Percentiles rank a stretch among this genome's conserved stretches.
Evolutionary conservation across 2,888 invertebrate species (phyloP).

Genomic region (Biston betularia): DNA sequence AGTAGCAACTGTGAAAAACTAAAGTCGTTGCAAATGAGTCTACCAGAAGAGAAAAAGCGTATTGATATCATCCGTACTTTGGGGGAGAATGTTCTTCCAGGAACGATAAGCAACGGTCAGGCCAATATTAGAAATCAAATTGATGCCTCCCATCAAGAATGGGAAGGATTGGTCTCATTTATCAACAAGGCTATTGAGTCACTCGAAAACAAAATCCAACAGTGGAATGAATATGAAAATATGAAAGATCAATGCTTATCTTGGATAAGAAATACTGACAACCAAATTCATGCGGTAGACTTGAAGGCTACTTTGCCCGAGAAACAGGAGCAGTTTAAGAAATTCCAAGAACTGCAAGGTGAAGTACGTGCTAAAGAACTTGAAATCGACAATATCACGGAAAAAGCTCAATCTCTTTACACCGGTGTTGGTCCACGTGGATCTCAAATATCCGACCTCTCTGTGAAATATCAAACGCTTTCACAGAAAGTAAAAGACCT

Average conservation of each 20-base stretch:
- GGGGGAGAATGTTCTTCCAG: slow-evolving; percentile 96
- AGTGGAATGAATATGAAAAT: slow-evolving; percentile 96
- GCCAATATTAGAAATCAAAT: slow-evolving; percentile 94
- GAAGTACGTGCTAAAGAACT: slow-evolving; percentile 96
- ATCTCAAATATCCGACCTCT: slow-evolving; percentile 95
- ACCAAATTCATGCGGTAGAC: slow-evolving; percentile 94
- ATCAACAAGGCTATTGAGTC: slow-evolving; percentile 92
- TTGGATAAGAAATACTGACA: slow-evolving; percentile 96
- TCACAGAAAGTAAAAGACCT: slow-evolving; percentile 96
- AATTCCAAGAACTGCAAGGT: slow-evolving; percentile 92
- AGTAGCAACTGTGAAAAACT: slow-evolving; percentile 95
- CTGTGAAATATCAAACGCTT: slow-evolving; percentile 95
- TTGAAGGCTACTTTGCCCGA: slow-evolving; percentile 93
- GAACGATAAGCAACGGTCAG: slow-evolving; percentile 93
- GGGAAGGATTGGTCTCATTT: slow-evolving; percentile 93
- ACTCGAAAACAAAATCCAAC: slow-evolving; percentile 93
- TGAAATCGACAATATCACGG: slow-evolving; percentile 97
- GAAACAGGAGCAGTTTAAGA: slow-evolving; percentile 94
- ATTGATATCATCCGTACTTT: slow-evolving; percentile 92
- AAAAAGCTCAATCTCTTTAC: slow-evolving; percentile 94
- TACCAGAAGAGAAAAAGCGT: slow-evolving; percentile 95
- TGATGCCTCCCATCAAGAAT: slow-evolving; percentile 95
- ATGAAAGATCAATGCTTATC: slow-evolving; percentile 93
- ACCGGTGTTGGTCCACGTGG: slow-evolving; percentile 91
- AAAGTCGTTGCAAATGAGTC: slow-evolving; percentile 91